A percentile compares a stretch with the other conserved stretches of the same genome.
These are phyloP conservation scores for Bos javanicus DNA, from an alignment of 2,113 vertebrate species.

Conservation along the genomic window DNA sequence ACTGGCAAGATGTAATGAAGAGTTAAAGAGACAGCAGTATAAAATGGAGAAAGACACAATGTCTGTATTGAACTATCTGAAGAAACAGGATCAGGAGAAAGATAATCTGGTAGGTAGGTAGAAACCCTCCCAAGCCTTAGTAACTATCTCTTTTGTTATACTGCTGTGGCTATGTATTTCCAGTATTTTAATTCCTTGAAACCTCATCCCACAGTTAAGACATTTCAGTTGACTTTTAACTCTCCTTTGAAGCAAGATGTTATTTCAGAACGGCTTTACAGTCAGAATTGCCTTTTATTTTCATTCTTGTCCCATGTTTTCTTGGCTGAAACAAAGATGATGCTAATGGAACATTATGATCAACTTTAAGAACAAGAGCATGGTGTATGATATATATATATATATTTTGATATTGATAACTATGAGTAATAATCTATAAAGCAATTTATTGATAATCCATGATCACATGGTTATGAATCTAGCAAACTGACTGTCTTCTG, in stretches of 20 bases:
- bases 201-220: neutral
- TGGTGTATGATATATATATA: neutral
- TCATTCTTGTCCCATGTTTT: neutral
- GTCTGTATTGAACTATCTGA: conserved; percentile 78
- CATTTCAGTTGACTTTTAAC: neutral
- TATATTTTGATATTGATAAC: neutral
- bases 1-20: conserved; percentile 81
- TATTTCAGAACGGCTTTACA: conserved; percentile 20
- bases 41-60: conserved; percentile 81
- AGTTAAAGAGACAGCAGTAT: conserved; percentile 82
- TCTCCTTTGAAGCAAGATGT: neutral
- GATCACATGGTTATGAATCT: neutral
- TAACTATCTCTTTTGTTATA: neutral
- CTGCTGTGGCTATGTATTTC: neutral
- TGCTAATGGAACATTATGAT: neutral
- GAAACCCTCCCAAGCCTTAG: neutral
- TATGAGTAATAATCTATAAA: neutral
- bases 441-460: neutral
- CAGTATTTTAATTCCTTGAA: conserved; percentile 37
- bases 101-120: conserved; percentile 82
- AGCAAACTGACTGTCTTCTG: neutral
- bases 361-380: neutral
- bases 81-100: conserved; percentile 79
- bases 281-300: neutral
- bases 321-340: neutral